Base-by-base conservation (phyloP, 2,888 invertebrate species). In the Chaetogeoica ovagalla region DNA sequence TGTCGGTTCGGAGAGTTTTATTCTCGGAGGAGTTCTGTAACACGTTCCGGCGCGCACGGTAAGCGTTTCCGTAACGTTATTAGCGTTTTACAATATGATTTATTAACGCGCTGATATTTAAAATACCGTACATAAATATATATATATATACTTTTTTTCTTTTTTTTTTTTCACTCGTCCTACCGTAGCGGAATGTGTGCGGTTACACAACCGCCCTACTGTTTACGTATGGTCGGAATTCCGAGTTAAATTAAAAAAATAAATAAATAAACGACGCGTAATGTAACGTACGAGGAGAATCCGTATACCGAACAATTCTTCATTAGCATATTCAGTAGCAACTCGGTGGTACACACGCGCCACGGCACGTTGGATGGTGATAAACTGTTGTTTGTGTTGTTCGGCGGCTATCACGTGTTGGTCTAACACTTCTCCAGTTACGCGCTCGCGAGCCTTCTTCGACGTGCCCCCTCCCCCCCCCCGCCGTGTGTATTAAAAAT, bases 291-390 rank as follows among this genome's bases (percentile, higher is more conserved):
- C 70, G 70, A 63, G 70, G 70, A 63, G 70, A 63, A 79, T 79
- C 70, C 23, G 77, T 70, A 37, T n/a, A 43, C 69, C 52, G 62
- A 69, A 79, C 77, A 79, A 79, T 79, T 79, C 77, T 79, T 79
- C 70, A 79, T 79, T 79, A 79, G 77, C 77, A 79, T 79, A 79
- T 79, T 79, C 77, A 79, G 77, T 79, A 79, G 77, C 77, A 79
- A 30, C 77, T 79, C 43, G 43, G 9, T 55, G 62, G 77, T 63
- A 62, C 66, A 69, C 60, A 39, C 65, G 69, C 76, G 39, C 65
- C 74, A 77, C 76, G 39, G 30, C 74, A 19, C 62, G 11, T 4
- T 30, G 48, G 62, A 79, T 55, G 70, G 77, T 79, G 77, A 79
- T 79, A 69, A 79, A 70, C 77, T 70, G 77, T 70, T 79, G 77